Percentiles rank a stretch among this genome's conserved stretches.
Evolutionary conservation across 2,888 invertebrate species (phyloP).

Genomic region (Plagiodera versicolora): DNA sequence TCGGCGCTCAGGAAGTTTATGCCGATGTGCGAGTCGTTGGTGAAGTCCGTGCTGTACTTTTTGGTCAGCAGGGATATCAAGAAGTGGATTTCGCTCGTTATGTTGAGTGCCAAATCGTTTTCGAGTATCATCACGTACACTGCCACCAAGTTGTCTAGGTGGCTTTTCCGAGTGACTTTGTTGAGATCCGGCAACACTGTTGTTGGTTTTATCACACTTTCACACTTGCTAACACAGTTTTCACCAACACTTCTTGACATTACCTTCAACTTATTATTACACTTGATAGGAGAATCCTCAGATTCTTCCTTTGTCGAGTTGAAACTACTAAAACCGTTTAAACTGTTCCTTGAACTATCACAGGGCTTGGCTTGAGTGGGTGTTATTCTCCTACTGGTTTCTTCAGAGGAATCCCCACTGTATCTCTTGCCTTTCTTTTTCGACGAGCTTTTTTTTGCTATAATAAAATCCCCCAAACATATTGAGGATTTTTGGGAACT

Average conservation of each 20-base stretch:
- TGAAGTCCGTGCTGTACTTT: constrained; percentile 44
- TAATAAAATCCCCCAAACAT: constrained; percentile 51
- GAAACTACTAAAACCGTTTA: constrained; percentile 46
- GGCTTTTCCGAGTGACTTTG: constrained; percentile 57
- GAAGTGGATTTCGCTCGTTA: constrained; percentile 71
- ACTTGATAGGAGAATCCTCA: constrained; percentile 26
- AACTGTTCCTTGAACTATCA: constrained; percentile 33
- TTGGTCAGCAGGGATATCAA: constrained; percentile 65
- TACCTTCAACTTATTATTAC: constrained; percentile 36
- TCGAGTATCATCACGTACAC: constrained; percentile 64
- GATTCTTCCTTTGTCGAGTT: constrained; percentile 30
- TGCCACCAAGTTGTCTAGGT: constrained; percentile 60
- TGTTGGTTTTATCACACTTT: no score
- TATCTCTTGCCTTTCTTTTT: constrained; percentile 39
- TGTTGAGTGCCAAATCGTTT: constrained; percentile 65
- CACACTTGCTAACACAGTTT: no score
- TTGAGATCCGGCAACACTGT: constrained; percentile 54
- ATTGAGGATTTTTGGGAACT: constrained; percentile 34
- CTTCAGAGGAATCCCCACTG: constrained; percentile 14
- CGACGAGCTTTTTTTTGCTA: constrained; percentile 34
- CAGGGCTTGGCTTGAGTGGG: constrained; percentile 52
- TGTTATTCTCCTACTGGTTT: constrained; percentile 54
- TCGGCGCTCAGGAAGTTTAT: constrained; percentile 27
- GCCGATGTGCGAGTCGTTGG: constrained; percentile 23
- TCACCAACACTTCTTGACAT: constrained; percentile 25